Evolutionary conservation across 2,113 vertebrate genomes (phyloP), one percentile per base, ranked within the genome.

Genomic region (Hydrochoerus hydrochaeris): DNA sequence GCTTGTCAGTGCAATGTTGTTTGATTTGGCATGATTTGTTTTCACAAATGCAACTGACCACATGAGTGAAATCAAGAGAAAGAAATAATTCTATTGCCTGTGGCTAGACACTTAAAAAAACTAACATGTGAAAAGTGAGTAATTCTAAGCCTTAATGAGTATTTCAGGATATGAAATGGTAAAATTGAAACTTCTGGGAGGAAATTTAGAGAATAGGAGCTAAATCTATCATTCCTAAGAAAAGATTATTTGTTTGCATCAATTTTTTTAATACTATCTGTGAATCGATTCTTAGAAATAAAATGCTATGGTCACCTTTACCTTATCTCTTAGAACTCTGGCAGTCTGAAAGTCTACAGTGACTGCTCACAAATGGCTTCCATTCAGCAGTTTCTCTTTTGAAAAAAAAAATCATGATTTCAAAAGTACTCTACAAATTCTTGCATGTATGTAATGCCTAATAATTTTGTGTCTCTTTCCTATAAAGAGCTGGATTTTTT

Each of bases 1-100:
- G 94, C 90, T 96, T 97, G 91, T 96, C 95, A 96, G 35, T 67
- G 85, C 14, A 75, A 8, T 41, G 16, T 12, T 92, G 94, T 96
- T 89, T 91, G 75, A 91, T 77, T 75, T 93, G 65, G n/a, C 92
- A 80, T 84, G 52, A 60, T 78, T 88, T 35, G 8, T 86, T 95
- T 97, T 78, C 54, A 65, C 46, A 89, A 97, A 94, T 85, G 57
- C 41, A 85, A 85, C 62, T 96, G 93, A 90, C 90, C 84, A 60
- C 60, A 44, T 85, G 85, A 92, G 83, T 73, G 65, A 91, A 96
- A 94, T 94, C 11, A 52, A 86, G 9, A 94, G 44, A 93, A n/a
- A n/a, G 49, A 87, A 90, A 93, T 41, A 94, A 5, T 67, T 71
- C 13, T 28, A 2, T 69, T 96, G 52, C 88, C 41, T 93, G 4